A percentile compares a stretch with the other conserved stretches of the same genome.
These are phyloP conservation scores for Gephyroberyx darwinii DNA, from an alignment of 2,797 vertebrate species.

Conservation along the genomic window DNA sequence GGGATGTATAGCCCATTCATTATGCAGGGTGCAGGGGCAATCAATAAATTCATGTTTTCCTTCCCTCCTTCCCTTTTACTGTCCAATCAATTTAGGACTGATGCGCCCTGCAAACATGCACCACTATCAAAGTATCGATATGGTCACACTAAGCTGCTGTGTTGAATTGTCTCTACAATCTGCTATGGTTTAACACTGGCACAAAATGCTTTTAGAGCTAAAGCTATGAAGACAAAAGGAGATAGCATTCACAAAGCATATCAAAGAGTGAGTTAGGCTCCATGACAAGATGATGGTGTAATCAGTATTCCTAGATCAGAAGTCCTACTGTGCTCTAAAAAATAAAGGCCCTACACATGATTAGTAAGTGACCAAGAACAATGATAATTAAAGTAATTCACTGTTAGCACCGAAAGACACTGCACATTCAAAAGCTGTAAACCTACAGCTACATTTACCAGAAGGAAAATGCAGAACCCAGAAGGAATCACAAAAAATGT, in stretches of 20 bases:
- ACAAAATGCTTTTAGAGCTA: neutral
- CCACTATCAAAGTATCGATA: slow-evolving; percentile 23
- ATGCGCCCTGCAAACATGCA: slow-evolving; percentile 19
- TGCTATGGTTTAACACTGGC: neutral
- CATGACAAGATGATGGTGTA: neutral
- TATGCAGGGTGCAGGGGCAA: slow-evolving; percentile 19
- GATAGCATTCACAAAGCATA: slow-evolving; percentile 14
- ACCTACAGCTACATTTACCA: neutral
- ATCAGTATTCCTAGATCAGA: slow-evolving; percentile 23
- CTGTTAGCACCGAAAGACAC: neutral
- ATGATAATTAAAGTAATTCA: slow-evolving; percentile 9
- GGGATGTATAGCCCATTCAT: slow-evolving; percentile 37
- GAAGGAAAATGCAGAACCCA: neutral
- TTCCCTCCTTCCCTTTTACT: slow-evolving; percentile 24
- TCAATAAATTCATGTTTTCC: slow-evolving; percentile 58
- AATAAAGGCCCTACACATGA: neutral
- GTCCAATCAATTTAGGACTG: slow-evolving; percentile 35
- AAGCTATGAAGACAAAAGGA: slow-evolving; percentile 2
- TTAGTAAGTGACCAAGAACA: slow-evolving; percentile 1
- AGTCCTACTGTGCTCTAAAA: slow-evolving; percentile 7
- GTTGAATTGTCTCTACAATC: slow-evolving; percentile 7
- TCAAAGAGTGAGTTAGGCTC: slow-evolving; percentile 8
- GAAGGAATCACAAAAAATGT: too few relatives aligned
- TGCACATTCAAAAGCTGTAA: neutral
- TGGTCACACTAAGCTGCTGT: neutral